A percentile compares a stretch with the other conserved stretches of the same genome.
phyloP scores from a whole-genome alignment of 2,113 vertebrate species.

The Aspidoscelis tigris region DNA sequence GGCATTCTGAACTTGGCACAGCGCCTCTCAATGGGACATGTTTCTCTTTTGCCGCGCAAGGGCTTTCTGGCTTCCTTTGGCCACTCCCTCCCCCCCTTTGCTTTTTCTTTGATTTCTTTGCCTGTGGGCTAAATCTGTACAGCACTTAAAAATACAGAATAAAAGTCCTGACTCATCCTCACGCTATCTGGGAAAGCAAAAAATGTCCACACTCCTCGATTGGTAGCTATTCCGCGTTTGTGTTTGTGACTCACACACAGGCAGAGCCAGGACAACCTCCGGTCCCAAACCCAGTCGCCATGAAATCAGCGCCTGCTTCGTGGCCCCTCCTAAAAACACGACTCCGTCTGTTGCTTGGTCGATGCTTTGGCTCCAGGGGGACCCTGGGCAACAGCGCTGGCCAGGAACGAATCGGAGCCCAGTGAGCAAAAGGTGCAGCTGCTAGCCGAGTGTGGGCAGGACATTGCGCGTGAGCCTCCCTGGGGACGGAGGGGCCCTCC shows the following conservation, averaged over 20 bases:
- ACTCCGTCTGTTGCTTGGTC: background rate
- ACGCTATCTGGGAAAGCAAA: background rate
- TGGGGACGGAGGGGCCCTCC: background rate
- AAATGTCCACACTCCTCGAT: no score
- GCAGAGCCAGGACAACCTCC: background rate
- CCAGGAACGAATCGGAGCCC: no score
- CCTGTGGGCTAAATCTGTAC: background rate
- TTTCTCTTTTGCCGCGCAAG: slow-evolving; percentile 25
- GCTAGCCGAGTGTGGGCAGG: no score
- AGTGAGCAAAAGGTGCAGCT: background rate
- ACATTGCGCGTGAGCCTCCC: no score
- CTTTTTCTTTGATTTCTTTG: background rate
- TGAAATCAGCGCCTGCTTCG: background rate
- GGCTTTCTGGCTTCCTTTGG: background rate
- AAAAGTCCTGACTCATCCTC: slow-evolving; percentile 5
- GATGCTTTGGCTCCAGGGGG: no score
- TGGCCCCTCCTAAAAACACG: background rate
- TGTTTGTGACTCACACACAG: background rate
- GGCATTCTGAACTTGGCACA: no score
- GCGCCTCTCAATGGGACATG: background rate
- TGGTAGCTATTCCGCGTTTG: background rate
- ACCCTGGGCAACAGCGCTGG: background rate
- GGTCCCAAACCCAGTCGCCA: background rate
- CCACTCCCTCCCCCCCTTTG: background rate
- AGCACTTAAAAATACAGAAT: no score